A percentile compares a stretch with the other conserved stretches of the same genome.
Evolutionary conservation across 1,140 invertebrate genomes (phyloP).

Genomic region (Cydia amplana): DNA sequence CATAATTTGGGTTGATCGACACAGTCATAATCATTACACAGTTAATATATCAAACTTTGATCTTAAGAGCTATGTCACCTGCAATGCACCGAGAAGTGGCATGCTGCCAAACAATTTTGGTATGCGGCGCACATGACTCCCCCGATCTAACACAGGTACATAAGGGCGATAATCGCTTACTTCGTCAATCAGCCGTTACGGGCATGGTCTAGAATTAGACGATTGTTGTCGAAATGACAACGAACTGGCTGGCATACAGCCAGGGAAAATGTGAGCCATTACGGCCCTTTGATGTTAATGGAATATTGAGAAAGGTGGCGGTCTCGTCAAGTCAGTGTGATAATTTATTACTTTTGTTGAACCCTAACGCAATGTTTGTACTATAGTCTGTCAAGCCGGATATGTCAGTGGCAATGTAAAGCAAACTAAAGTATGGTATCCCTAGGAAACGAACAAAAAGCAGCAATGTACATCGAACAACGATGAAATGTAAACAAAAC

Average conservation of each 20-base stretch:
- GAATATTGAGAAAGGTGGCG: slow-evolving; percentile 7
- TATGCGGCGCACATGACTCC: slow-evolving; percentile 5
- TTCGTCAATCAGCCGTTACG: slow-evolving; percentile 12
- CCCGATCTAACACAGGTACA: background rate
- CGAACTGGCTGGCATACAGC: slow-evolving; percentile 34
- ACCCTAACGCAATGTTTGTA: background rate
- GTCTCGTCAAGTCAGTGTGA: background rate
- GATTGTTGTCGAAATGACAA: slow-evolving; percentile 38
- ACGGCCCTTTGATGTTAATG: slow-evolving; percentile 9
- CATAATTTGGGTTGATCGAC: background rate
- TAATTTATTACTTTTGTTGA: background rate
- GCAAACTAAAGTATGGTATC: no score
- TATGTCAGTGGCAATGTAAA: no score
- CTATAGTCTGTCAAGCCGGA: no score
- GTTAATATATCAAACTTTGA: slow-evolving; percentile 23
- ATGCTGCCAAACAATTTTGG: slow-evolving; percentile 8
- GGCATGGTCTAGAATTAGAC: slow-evolving; percentile 35
- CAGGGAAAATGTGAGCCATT: slow-evolving; percentile 24
- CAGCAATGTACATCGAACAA: no score
- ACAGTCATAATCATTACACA: background rate
- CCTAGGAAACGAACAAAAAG: no score
- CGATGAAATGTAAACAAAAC: no score
- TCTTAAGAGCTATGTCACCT: slow-evolving; percentile 27
- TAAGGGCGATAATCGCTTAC: slow-evolving; percentile 2
- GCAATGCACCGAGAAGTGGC: slow-evolving; percentile 27